These are phyloP conservation scores for Chloroceryle amazona DNA, from an alignment of 2,797 vertebrate species.

Conservation along the genomic window DNA sequence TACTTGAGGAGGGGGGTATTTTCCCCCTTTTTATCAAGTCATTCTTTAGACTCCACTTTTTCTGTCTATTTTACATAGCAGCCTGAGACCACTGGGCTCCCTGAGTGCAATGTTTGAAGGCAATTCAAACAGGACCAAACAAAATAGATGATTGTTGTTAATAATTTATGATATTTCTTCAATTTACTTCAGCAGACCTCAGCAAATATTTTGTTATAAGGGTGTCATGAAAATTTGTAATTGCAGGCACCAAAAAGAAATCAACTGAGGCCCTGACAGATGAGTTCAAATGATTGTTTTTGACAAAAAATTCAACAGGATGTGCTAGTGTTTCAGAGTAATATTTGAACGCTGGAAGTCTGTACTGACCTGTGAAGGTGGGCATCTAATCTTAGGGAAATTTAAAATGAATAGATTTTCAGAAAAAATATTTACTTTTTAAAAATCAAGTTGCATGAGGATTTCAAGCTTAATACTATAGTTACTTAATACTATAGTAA, in stretches of 20 bases:
- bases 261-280: not conserved
- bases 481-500: not conserved
- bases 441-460: not conserved
- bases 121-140: not conserved
- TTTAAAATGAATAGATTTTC: not conserved
- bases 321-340: not conserved
- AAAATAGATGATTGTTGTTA: not conserved
- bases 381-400: not conserved
- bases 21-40: not conserved
- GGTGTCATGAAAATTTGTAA: not conserved
- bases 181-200: not conserved
- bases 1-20: not conserved
- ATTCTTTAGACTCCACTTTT: conserved; percentile 17
- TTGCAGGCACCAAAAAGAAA: not conserved
- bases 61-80: not conserved
- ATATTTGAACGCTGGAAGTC: not conserved
- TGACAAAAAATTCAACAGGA: not conserved
- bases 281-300: not conserved
- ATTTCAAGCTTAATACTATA: not conserved
- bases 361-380: not conserved
- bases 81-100: not conserved
- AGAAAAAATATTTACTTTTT: not conserved
- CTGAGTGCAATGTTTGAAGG: not conserved
- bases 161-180: not conserved
- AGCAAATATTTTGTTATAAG: not conserved